phyloP scores from a whole-genome alignment of 1,140 invertebrate species.

The Panonychus citri region DNA sequence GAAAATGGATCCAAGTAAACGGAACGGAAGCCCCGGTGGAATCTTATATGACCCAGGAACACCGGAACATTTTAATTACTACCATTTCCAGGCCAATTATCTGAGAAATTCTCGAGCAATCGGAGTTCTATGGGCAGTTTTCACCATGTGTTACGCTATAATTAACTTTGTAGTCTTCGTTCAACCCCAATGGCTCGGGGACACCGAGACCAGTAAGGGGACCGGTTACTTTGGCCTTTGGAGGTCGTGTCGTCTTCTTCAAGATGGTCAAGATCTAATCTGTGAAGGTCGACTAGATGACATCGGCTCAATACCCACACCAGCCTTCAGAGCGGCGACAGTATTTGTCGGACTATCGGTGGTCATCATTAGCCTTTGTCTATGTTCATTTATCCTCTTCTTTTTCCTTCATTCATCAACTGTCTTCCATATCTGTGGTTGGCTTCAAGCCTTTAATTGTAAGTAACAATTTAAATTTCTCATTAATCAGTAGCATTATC shows the following conservation, averaged over 20 bases:
- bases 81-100: conserved; percentile 58
- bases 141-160: conserved; percentile 82
- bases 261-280: conserved; percentile 27
- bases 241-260: conserved; percentile 42
- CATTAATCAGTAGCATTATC: too few species aligned
- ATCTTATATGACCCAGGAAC: neutral
- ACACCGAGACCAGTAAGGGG: conserved; percentile 45
- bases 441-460: conserved; percentile 83
- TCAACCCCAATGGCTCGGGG: conserved; percentile 80
- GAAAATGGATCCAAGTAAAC: neutral
- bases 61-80: conserved; percentile 2
- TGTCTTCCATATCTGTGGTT: conserved; percentile 74
- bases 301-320: conserved; percentile 50
- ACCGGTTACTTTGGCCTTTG: conserved; percentile 79
- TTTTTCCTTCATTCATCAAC: conserved; percentile 80
- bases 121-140: conserved; percentile 85
- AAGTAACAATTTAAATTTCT: too few species aligned
- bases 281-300: conserved; percentile 63
- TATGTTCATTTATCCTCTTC: conserved; percentile 70
- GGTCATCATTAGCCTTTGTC: conserved; percentile 53
- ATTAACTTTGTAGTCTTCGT: conserved; percentile 81
- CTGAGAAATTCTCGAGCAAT: conserved; percentile 85
- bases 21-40: neutral
- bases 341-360: conserved; percentile 67
- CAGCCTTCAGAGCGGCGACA: conserved; percentile 51